Evolutionary conservation across 2,797 vertebrate species (phyloP).

Genomic region (Pseudochirops cupreus): DNA sequence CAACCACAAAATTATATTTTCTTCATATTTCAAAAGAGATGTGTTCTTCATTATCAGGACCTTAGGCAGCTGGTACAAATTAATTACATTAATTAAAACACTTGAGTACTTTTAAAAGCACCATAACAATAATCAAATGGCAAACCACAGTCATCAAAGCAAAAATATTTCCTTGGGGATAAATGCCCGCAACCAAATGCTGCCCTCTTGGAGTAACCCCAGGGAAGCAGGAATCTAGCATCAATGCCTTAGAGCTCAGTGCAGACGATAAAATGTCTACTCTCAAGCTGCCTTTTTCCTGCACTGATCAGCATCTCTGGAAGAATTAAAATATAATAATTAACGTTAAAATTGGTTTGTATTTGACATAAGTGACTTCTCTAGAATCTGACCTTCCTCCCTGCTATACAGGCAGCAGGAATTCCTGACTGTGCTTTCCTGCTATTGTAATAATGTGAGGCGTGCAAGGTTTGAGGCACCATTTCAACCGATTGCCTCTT

Average conservation of each 20-base stretch:
- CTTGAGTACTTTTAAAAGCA: conserved; percentile 29
- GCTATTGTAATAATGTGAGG: background rate
- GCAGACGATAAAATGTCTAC: background rate
- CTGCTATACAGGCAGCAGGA: background rate
- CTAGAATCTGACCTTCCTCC: background rate
- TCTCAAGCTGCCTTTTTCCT: conserved; percentile 10
- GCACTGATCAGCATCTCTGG: background rate
- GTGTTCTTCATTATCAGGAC: background rate
- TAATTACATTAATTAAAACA: conserved; percentile 1
- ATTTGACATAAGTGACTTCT: background rate
- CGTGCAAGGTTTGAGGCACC: background rate
- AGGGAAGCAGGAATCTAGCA: background rate
- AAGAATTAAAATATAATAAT: background rate
- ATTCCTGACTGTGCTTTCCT: conserved; percentile 12
- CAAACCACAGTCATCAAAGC: background rate
- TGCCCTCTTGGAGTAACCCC: background rate
- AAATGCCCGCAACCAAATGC: background rate
- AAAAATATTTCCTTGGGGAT: background rate
- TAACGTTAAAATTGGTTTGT: conserved; percentile 7
- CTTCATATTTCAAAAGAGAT: conserved; percentile 37
- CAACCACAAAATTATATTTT: background rate
- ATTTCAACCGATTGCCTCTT: background rate
- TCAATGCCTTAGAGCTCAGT: background rate
- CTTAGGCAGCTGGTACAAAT: background rate
- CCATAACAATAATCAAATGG: conserved; percentile 1